Conservation (phyloP, 2,888 invertebrate genomes). For the Ectemnius continuus region DNA sequence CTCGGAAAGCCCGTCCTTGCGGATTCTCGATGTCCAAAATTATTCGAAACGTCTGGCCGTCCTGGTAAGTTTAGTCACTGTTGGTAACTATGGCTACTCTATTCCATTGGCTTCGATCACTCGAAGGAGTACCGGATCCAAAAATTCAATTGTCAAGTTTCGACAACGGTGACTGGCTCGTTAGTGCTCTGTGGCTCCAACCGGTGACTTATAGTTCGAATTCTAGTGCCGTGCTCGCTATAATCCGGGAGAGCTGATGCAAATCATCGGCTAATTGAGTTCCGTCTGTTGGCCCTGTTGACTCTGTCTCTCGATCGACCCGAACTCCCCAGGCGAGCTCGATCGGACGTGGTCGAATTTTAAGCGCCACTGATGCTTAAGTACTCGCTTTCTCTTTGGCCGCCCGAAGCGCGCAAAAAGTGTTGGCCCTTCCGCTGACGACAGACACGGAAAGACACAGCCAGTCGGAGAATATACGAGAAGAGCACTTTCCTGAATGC, state of each 20-base stretch:
- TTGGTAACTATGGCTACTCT: no score
- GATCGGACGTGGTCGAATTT: background rate
- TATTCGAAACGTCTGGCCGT: no score
- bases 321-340: no score
- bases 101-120: no score
- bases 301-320: constrained; percentile 11
- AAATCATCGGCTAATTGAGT: constrained; percentile 19
- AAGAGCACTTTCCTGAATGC: no score
- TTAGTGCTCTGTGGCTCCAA: background rate
- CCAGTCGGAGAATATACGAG: no score
- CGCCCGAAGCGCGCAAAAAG: no score
- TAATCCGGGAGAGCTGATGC: background rate
- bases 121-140: background rate
- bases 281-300: background rate
- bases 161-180: background rate
- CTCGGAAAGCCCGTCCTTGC: background rate
- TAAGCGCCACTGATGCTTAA: background rate
- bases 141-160: constrained; percentile 1
- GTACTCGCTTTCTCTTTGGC: no score
- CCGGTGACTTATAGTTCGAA: constrained; percentile 1
- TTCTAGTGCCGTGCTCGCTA: background rate
- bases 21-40: no score
- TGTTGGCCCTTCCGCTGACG: no score
- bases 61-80: no score
- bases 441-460: no score